These are phyloP conservation scores for Puffinus mauretanicus DNA, from an alignment of 2,113 vertebrate genomes.

Conservation along the genomic window DNA sequence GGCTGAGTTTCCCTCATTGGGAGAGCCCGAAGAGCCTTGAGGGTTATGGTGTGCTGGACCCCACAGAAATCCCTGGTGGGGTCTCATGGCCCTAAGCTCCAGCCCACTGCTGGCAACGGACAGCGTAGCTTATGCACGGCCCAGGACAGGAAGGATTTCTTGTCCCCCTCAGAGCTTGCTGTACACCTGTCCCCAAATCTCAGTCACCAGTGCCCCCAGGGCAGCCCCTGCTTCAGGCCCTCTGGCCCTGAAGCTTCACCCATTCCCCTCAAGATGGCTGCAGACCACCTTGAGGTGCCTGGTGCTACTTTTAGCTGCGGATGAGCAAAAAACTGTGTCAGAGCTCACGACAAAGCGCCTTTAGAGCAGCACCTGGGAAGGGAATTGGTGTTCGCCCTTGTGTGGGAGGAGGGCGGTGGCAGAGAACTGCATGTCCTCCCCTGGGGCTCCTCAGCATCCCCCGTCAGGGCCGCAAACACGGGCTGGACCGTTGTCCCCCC, in stretches of 20 bases:
- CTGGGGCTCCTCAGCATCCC: neutral
- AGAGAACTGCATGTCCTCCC: fast-evolving
- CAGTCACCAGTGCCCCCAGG: neutral
- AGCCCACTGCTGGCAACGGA: neutral
- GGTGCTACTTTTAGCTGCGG: neutral
- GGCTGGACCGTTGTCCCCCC: fast-evolving
- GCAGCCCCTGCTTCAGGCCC: neutral
- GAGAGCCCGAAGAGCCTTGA: neutral
- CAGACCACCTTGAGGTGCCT: neutral
- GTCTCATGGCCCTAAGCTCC: neutral
- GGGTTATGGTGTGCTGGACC: neutral
- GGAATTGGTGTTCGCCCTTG: fast-evolving
- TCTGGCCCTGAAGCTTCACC: too few relatives aligned
- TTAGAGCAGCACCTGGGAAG: neutral
- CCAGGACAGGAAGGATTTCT: neutral
- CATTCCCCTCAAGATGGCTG: neutral
- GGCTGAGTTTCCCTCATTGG: neutral
- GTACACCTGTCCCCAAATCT: neutral
- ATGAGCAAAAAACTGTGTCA: neutral
- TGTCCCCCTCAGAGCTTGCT: neutral
- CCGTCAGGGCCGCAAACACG: fast-evolving
- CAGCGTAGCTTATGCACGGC: too few relatives aligned
- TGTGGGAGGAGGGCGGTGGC: neutral
- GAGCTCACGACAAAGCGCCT: neutral
- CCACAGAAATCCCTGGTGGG: neutral